Conservation (phyloP, 2,888 invertebrate genomes). For the Synergus itoensis region DNA sequence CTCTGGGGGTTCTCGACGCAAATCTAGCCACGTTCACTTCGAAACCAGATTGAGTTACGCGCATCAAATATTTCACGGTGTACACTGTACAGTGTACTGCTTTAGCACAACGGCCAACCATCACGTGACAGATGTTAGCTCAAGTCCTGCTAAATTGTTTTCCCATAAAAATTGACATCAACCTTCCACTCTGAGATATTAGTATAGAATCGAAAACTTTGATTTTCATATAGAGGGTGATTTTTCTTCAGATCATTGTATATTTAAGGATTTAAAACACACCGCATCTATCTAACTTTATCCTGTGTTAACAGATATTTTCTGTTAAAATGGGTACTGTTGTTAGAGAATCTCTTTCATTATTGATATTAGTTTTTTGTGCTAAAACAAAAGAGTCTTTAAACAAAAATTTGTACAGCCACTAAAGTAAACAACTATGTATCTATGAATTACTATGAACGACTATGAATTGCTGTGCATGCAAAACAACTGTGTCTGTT, state of each 20-base stretch:
- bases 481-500: too few relatives aligned
- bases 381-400: too few relatives aligned
- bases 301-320: too few relatives aligned
- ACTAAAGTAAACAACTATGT: too few relatives aligned
- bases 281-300: too few relatives aligned
- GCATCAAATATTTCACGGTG: constrained; percentile 54
- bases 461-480: too few relatives aligned
- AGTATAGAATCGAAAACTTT: neutral
- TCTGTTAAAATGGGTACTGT: too few relatives aligned
- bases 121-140: constrained; percentile 56
- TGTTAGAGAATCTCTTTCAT: too few relatives aligned
- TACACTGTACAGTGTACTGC: neutral
- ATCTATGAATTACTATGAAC: too few relatives aligned
- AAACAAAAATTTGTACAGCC: too few relatives aligned
- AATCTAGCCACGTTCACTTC: constrained; percentile 54
- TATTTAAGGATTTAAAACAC: too few relatives aligned
- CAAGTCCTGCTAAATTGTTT: constrained; percentile 47
- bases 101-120: constrained; percentile 52
- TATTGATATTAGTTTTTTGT: too few relatives aligned
- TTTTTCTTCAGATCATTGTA: neutral
- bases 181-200: neutral
- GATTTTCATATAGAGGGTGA: neutral
- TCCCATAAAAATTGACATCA: constrained; percentile 16
- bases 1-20: constrained; percentile 45
- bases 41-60: constrained; percentile 57